Percentiles rank a stretch among this genome's conserved stretches.
phyloP scores from a whole-genome alignment of 1,140 invertebrate genomes.

The Eumeta japonica region DNA sequence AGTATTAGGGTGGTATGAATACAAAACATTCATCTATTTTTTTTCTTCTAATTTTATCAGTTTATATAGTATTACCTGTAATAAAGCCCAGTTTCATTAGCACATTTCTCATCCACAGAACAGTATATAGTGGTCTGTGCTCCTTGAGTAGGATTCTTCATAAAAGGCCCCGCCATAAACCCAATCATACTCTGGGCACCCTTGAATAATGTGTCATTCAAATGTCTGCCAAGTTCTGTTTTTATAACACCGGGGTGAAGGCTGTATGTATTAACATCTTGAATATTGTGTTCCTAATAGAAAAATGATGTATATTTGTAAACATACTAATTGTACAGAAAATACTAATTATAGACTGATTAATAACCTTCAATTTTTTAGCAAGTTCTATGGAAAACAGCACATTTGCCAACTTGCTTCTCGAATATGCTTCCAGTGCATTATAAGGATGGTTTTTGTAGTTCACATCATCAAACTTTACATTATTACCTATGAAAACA shows the following conservation, averaged over 20 bases:
- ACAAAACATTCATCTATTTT: constrained; percentile 3
- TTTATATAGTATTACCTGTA: constrained; percentile 61
- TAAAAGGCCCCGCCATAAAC: constrained; percentile 35
- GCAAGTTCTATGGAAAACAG: constrained; percentile 70
- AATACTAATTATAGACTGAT: too few species aligned
- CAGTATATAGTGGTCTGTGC: constrained; percentile 81
- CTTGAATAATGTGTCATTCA: constrained; percentile 56
- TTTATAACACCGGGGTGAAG: constrained; percentile 73
- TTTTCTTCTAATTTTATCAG: too few species aligned
- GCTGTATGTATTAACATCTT: constrained; percentile 65
- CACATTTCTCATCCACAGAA: constrained; percentile 68
- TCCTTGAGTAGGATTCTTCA: constrained; percentile 67
- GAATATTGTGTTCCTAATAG: constrained; percentile 44
- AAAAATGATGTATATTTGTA: constrained; percentile 7
- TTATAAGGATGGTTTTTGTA: constrained; percentile 62
- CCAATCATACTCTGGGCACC: constrained; percentile 30
- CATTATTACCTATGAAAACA: constrained; percentile 54
- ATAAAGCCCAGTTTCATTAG: constrained; percentile 64
- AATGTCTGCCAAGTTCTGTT: constrained; percentile 73
- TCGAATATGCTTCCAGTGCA: constrained; percentile 61
- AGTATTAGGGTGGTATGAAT: neutral
- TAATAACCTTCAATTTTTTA: constrained; percentile 56
- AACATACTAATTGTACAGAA: neutral
- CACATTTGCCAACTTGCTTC: constrained; percentile 76
- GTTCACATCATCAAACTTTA: constrained; percentile 72